Percentiles rank a stretch among this genome's conserved stretches.
These are phyloP conservation scores for Nettapus auritus DNA, from an alignment of 2,113 vertebrate genomes.

Conservation along the genomic window DNA sequence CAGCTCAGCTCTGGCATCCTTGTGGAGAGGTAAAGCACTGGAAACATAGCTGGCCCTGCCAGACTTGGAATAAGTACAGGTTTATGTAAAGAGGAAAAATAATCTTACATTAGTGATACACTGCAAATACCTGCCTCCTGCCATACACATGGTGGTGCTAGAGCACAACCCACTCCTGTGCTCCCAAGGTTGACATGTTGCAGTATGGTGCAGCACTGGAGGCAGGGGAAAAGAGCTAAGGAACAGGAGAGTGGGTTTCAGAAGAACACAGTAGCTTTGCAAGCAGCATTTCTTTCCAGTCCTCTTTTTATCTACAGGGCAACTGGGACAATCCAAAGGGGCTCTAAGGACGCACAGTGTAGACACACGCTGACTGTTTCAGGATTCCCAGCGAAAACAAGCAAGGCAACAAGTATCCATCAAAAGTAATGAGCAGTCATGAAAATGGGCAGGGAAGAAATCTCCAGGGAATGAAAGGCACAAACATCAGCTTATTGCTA, in stretches of 20 bases:
- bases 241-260: not conserved
- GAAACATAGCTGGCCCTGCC: not conserved
- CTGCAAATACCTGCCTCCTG: not conserved
- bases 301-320: not conserved
- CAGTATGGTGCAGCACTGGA: not conserved
- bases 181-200: rapidly evolving
- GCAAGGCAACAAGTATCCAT: not conserved
- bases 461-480: not conserved
- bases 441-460: not conserved
- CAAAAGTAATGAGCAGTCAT: not conserved
- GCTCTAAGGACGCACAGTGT: not conserved
- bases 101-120: not conserved
- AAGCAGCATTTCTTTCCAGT: not conserved
- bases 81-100: not conserved
- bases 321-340: not conserved
- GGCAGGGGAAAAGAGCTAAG: not conserved
- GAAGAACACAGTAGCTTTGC: not conserved
- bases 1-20: not conserved
- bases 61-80: not conserved
- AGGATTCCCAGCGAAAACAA: not conserved
- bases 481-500: not conserved
- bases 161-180: not conserved
- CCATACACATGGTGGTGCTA: not conserved
- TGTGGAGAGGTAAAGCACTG: not conserved
- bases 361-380: not conserved